Evolutionary conservation across 2,888 invertebrate genomes (phyloP).

Genomic region (Furcula furcula): DNA sequence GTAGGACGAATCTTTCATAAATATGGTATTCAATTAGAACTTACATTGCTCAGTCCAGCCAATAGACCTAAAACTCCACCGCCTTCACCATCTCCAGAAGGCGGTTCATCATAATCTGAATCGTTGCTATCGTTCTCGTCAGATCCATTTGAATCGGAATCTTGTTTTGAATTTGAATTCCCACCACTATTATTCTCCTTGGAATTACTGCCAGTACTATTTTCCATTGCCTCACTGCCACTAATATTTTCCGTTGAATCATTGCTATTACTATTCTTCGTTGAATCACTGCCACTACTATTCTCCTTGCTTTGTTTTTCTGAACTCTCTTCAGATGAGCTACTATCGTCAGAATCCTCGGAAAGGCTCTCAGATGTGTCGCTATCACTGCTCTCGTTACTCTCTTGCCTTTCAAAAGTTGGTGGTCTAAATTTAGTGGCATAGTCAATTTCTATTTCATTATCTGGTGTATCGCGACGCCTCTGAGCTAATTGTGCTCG

Average conservation of each 20-base stretch:
- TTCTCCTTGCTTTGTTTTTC: conserved; percentile 32
- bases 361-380: conserved; percentile 25
- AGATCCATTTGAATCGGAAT: conserved; percentile 35
- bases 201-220: conserved; percentile 37
- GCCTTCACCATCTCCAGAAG: conserved; percentile 69
- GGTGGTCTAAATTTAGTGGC: conserved; percentile 35
- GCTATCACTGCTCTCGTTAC: conserved; percentile 31
- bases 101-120: conserved; percentile 65
- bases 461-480: conserved; percentile 43
- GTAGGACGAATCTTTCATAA: no score
- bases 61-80: conserved; percentile 71
- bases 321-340: conserved; percentile 44
- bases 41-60: conserved; percentile 72
- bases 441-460: conserved; percentile 51
- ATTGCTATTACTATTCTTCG: no score
- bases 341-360: conserved; percentile 32
- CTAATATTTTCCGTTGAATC: conserved; percentile 31
- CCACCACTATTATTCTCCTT: conserved; percentile 19
- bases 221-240: conserved; percentile 40
- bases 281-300: conserved; percentile 21
- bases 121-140: conserved; percentile 36
- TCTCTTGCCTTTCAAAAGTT: conserved; percentile 51
- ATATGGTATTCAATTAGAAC: conserved; percentile 29
- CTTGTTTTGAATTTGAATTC: conserved; percentile 39
- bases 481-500: conserved; percentile 16